phyloP scores from a whole-genome alignment of 2,113 vertebrate genomes.

The Callospermophilus lateralis region DNA sequence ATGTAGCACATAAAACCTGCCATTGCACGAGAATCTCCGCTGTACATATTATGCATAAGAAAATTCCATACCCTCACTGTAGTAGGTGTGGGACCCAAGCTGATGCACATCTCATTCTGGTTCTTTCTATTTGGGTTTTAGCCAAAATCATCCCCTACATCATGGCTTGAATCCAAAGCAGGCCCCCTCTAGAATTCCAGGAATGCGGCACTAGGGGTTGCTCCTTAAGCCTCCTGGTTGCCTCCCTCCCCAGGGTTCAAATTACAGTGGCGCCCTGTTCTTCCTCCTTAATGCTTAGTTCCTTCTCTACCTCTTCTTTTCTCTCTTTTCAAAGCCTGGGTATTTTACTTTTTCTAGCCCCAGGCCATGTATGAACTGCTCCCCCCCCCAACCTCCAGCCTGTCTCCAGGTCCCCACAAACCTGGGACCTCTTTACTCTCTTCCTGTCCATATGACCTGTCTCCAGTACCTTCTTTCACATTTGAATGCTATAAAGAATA shows the following conservation, averaged over 20 bases:
- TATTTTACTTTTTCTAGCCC: conserved; percentile 42
- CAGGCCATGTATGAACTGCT: not conserved
- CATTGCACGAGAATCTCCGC: not conserved
- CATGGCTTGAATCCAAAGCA: not conserved
- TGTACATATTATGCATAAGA: not conserved
- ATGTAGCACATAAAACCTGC: not conserved
- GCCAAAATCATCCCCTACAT: not conserved
- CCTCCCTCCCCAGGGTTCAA: not conserved
- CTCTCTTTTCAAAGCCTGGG: not conserved
- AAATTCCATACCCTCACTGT: not conserved
- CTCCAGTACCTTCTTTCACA: not conserved
- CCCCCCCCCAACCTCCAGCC: not conserved
- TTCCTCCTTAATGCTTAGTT: not conserved
- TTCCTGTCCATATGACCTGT: not conserved
- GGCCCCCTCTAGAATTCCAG: not conserved
- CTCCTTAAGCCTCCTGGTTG: not conserved
- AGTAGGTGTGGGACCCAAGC: not conserved
- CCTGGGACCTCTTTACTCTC: not conserved
- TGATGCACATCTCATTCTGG: not conserved
- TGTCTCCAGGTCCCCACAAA: not conserved
- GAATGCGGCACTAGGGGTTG: not conserved
- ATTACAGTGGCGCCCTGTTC: not conserved
- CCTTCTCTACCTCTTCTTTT: not conserved
- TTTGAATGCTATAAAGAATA: not conserved
- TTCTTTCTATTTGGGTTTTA: not conserved